Evolutionary conservation across 2,888 invertebrate genomes (phyloP), one percentile per base, ranked within the genome.

Genomic region (Ptycholaimellus sp.): DNA sequence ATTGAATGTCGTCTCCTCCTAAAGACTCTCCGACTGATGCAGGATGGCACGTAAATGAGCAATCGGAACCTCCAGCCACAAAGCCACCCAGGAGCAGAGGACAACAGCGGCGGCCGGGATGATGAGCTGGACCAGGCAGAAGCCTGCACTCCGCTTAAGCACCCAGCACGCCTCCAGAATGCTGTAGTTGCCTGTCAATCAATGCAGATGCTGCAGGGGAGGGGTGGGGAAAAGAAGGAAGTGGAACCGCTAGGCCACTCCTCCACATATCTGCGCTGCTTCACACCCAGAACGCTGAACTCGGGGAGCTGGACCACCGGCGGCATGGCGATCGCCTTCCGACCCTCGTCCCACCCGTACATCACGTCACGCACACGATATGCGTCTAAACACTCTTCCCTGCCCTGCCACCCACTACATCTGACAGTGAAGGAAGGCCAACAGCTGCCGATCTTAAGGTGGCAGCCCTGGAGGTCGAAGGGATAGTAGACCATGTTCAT

Each of bases 301-400:
- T 37, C 37, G 3, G 37, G 37, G 11, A 37, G 33, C n/a, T 27
- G 21, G 21, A 37, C 32, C 23, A 45, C 44, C 30, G 49, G 32
- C 13, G 20, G 27, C 14, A 17, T 20, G 2, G 27, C 14, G 2
- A 25, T 20, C 6, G 53, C 49, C 35, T 46, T 42, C 14, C 48
- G 29, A 1, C n/a, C n/a, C n/a, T 43, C 45, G 13, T 40, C 39
- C 53, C 53, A 53, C 33, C 46, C 45, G 41, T 53, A 53, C 13
- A 45, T 36, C 6, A 53, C 50, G 33, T 53, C 47, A 34, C 50
- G 50, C 9, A 50, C 51, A 2, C 51, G 51, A 41, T 54, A 51
- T 3, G 53, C 53, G 30, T 53, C 51, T 52, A 34, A 36, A 45
- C 22, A 7, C 6, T 5, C 17, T 17, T 6, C 5, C 17, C 17